Conservation (phyloP, 2,113 vertebrate genomes). For the Vidua macroura region DNA sequence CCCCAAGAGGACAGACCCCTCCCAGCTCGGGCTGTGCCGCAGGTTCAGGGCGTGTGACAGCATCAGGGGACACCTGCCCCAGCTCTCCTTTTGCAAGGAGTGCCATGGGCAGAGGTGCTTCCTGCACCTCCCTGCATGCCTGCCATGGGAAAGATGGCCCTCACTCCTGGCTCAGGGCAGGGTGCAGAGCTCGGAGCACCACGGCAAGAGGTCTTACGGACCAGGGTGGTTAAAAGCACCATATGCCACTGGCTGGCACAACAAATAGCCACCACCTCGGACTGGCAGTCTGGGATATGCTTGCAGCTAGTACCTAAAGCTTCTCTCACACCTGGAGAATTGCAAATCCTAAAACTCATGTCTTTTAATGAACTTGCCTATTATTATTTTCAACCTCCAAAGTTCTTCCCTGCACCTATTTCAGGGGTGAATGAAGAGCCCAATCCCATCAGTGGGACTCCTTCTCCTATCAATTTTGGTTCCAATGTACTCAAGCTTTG, state of each 20-base stretch:
- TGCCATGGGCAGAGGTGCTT: rapidly evolving
- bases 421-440: background rate
- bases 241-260: background rate
- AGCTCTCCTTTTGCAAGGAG: background rate
- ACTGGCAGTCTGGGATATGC: background rate
- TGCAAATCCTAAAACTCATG: background rate
- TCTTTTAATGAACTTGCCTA: background rate
- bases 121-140: background rate
- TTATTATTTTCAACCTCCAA: background rate
- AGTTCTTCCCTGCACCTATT: background rate
- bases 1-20: background rate
- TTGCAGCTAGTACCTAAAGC: background rate
- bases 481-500: background rate
- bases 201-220: rapidly evolving
- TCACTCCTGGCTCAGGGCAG: background rate
- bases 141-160: rapidly evolving
- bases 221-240: background rate
- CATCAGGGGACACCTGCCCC: background rate
- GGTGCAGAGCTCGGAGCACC: background rate
- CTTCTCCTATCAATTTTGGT: background rate
- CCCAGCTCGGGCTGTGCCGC: rapidly evolving
- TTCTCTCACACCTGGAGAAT: background rate
- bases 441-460: background rate
- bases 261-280: background rate
- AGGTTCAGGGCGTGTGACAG: background rate